phyloP scores from a whole-genome alignment of 2,888 invertebrate species.

The Pantelozetes paolii region DNA sequence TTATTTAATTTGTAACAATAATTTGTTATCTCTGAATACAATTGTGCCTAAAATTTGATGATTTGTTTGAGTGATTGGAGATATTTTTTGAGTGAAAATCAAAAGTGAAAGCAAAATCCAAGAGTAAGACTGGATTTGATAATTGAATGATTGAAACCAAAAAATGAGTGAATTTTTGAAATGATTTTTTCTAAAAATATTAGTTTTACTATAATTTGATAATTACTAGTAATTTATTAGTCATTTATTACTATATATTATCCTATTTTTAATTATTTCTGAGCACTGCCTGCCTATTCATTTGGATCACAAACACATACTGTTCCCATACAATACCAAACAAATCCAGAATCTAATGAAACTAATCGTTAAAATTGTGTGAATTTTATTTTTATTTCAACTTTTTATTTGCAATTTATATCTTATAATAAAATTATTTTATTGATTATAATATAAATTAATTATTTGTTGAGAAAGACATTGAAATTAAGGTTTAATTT shows the following conservation, averaged over 20 bases:
- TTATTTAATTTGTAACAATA: background rate
- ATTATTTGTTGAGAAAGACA: conserved; percentile 4
- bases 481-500: no score
- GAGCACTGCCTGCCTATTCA: conserved; percentile 26
- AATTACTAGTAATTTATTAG: no score
- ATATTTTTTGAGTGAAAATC: background rate
- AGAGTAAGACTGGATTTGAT: no score
- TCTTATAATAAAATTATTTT: background rate
- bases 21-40: background rate
- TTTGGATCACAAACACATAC: conserved; percentile 4
- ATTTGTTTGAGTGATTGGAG: background rate
- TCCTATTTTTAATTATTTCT: conserved; percentile 19
- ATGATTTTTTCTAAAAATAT: no score
- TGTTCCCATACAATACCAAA: background rate
- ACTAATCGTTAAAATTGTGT: conserved; percentile 8
- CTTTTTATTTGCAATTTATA: no score
- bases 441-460: background rate
- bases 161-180: no score
- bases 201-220: no score
- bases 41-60: conserved; percentile 8
- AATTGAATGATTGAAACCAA: no score
- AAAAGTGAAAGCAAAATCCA: background rate
- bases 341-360: background rate
- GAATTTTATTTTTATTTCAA: conserved; percentile 22
- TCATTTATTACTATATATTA: background rate